A percentile compares a stretch with the other conserved stretches of the same genome.
Conservation (phyloP, 2,113 vertebrate genomes). For the Caretta caretta region DNA sequence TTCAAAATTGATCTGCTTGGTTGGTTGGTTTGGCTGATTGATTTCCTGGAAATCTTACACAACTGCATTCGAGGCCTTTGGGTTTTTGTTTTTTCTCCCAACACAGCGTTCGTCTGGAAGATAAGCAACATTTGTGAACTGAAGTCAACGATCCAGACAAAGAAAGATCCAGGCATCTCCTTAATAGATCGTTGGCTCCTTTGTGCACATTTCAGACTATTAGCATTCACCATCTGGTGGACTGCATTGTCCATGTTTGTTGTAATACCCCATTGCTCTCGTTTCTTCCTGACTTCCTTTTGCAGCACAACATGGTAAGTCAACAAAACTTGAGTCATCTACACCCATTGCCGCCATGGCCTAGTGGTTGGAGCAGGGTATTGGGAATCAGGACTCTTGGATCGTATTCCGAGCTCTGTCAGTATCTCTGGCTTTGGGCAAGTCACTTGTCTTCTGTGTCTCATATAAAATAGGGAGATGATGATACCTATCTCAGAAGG, state of each 20-base stretch:
- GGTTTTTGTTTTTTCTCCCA: fast-evolving
- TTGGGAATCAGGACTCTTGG: not conserved
- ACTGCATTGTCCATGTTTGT: fast-evolving
- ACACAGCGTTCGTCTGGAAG: fast-evolving
- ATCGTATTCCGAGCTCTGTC: not conserved
- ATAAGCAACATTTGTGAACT: not conserved
- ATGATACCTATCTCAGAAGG: fast-evolving
- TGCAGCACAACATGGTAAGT: not conserved
- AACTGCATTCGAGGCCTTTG: not conserved
- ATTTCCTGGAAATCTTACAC: constrained; percentile 43
- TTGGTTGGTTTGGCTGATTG: not conserved
- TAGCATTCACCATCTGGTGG: not conserved
- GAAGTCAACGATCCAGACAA: not conserved
- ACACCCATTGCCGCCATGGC: not conserved
- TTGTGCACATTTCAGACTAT: not conserved
- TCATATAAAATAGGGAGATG: not conserved
- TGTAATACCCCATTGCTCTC: not conserved
- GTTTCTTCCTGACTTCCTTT: not conserved
- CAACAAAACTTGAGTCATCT: not conserved
- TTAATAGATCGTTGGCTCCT: not conserved
- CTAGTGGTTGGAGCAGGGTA: not conserved
- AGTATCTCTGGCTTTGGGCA: not conserved
- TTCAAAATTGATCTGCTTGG: constrained; percentile 46
- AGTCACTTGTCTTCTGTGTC: not conserved
- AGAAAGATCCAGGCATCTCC: not conserved